phyloP scores from a whole-genome alignment of 2,888 invertebrate species.

The Philonicus albiceps region DNA sequence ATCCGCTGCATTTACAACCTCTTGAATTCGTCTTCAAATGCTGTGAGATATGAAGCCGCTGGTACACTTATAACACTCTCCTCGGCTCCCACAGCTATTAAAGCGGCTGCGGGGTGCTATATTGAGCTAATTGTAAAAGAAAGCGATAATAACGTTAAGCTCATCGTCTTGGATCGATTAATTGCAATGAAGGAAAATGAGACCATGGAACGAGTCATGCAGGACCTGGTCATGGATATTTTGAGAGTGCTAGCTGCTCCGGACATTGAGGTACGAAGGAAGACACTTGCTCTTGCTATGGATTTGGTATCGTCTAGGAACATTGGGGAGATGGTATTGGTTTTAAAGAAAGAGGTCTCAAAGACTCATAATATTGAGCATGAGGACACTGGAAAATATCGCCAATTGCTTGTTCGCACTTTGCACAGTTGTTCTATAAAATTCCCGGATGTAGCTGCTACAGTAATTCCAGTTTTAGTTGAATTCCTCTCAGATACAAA shows the following conservation, averaged over 20 bases:
- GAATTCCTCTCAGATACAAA: conserved; percentile 91
- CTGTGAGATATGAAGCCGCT: conserved; percentile 98
- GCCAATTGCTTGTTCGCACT: conserved; percentile 93
- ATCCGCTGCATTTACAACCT: conserved; percentile 98
- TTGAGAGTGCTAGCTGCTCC: conserved; percentile 90
- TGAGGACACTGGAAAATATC: conserved; percentile 95
- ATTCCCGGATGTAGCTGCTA: conserved; percentile 93
- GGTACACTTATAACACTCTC: conserved; percentile 97
- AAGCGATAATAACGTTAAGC: conserved; percentile 99
- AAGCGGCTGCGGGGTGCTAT: conserved; percentile 97
- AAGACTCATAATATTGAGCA: conserved; percentile 90
- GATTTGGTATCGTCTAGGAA: conserved; percentile 91
- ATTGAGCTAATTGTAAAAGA: conserved; percentile 99
- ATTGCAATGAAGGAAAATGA: conserved; percentile 86
- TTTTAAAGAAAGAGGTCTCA: conserved; percentile 91
- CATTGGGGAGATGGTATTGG: conserved; percentile 93
- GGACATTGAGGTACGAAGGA: conserved; percentile 92
- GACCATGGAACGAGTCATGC: conserved; percentile 83
- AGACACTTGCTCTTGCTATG: conserved; percentile 84
- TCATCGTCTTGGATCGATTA: conserved; percentile 95
- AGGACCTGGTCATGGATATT: conserved; percentile 96
- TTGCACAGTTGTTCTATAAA: conserved; percentile 93
- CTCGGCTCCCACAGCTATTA: conserved; percentile 96
- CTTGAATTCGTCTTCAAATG: conserved; percentile 92
- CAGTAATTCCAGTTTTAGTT: conserved; percentile 92